Evolutionary conservation across 2,113 vertebrate species (phyloP).

Genomic region (Meles meles): DNA sequence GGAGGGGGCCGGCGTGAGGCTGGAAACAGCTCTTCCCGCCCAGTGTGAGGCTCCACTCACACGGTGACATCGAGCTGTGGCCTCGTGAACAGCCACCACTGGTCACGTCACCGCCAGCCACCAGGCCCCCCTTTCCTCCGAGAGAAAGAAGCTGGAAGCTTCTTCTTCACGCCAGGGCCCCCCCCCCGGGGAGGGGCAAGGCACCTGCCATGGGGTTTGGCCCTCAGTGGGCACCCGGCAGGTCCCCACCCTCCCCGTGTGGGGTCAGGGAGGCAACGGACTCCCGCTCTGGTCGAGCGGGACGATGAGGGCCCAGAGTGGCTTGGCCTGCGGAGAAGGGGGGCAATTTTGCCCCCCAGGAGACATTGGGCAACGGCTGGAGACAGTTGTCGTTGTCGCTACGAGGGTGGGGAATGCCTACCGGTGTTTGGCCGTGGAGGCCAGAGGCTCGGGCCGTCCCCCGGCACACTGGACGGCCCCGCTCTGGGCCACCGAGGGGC

Average conservation of each 20-base stretch:
- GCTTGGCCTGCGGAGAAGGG: not conserved
- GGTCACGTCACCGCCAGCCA: not conserved
- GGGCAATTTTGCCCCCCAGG: not conserved
- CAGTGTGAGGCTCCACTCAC: not conserved
- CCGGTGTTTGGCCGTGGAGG: not conserved
- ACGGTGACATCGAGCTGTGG: not conserved
- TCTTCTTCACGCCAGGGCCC: too few species aligned
- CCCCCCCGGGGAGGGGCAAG: too few species aligned
- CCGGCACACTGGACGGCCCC: not conserved
- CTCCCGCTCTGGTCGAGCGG: not conserved
- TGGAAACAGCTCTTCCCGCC: fast-evolving
- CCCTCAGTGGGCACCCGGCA: not conserved
- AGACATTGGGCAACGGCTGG: not conserved
- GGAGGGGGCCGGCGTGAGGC: fast-evolving
- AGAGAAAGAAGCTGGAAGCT: not conserved
- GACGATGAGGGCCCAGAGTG: too few species aligned
- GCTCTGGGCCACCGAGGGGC: too few species aligned
- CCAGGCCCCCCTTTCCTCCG: not conserved
- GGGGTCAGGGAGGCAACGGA: not conserved
- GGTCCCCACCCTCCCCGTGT: fast-evolving
- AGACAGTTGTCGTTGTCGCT: not conserved
- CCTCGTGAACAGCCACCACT: fast-evolving
- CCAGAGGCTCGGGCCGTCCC: not conserved
- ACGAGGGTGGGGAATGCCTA: not conserved
- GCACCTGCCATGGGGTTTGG: fast-evolving